Evolutionary conservation across 2,113 vertebrate species (phyloP).

Genomic region (Ardeotis arabs): DNA sequence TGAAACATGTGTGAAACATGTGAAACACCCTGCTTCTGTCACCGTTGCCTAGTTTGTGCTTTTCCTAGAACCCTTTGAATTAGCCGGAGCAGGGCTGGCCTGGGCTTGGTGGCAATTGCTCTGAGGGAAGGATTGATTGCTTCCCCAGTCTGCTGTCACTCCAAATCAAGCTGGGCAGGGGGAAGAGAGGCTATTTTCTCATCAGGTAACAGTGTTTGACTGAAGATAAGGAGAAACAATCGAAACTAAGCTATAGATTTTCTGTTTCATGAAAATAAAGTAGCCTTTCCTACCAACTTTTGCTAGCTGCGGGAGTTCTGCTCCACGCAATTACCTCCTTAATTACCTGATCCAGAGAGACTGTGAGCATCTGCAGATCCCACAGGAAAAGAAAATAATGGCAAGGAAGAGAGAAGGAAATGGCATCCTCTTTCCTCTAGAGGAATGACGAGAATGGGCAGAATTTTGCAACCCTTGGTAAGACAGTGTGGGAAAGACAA

Average conservation of each 20-base stretch:
- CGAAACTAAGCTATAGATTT: not conserved
- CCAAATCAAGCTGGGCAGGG: not conserved
- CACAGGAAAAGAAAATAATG: not conserved
- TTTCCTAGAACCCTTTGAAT: not conserved
- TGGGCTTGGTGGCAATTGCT: not conserved
- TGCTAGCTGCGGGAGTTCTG: not conserved
- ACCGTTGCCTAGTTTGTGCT: not conserved
- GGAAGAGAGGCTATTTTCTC: constrained; percentile 12
- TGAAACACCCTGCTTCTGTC: not conserved
- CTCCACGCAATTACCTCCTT: not conserved
- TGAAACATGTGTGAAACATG: no score
- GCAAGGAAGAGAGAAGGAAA: not conserved
- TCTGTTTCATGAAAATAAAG: not conserved
- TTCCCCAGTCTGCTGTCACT: not conserved
- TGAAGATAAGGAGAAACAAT: not conserved
- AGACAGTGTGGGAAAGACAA: not conserved
- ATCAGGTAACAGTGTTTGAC: not conserved
- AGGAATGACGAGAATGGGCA: not conserved
- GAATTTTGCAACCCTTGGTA: not conserved
- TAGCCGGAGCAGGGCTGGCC: not conserved
- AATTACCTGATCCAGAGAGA: not conserved
- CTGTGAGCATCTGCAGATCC: not conserved
- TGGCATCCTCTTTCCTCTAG: not conserved
- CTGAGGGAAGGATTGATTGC: not conserved
- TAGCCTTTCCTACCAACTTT: not conserved